Evolutionary conservation across 2,797 vertebrate genomes (phyloP).

Genomic region (Danio jaintianensis): DNA sequence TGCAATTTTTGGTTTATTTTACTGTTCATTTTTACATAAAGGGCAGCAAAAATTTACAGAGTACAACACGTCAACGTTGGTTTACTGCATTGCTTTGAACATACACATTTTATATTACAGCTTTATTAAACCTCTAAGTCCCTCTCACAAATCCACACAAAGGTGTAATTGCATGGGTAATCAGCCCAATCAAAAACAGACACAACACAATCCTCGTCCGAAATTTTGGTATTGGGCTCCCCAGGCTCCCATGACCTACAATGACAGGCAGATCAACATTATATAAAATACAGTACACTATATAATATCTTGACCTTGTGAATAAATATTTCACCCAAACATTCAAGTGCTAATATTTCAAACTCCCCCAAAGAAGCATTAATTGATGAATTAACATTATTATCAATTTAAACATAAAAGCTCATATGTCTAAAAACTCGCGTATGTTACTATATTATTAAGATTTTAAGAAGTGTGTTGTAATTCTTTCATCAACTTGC

Average conservation of each 20-base stretch:
- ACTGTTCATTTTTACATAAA: neutral
- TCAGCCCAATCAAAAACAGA: neutral
- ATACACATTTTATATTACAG: neutral
- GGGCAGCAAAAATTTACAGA: neutral
- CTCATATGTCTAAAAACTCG: too few relatives aligned
- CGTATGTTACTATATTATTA: too few relatives aligned
- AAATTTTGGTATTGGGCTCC: neutral
- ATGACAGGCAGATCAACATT: neutral
- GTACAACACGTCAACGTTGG: neutral
- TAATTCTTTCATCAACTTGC: too few relatives aligned
- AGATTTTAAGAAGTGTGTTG: too few relatives aligned
- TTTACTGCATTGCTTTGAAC: neutral
- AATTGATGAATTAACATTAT: too few relatives aligned
- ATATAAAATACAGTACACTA: too few relatives aligned
- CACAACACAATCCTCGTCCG: neutral
- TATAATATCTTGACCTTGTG: too few relatives aligned
- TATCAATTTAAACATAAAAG: too few relatives aligned
- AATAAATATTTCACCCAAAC: too few relatives aligned
- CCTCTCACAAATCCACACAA: conserved; percentile 1
- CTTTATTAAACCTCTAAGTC: neutral
- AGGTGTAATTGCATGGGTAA: neutral
- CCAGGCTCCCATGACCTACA: neutral
- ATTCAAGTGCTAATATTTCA: too few relatives aligned
- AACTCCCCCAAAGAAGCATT: too few relatives aligned
- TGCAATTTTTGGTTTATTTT: neutral